phyloP scores from a whole-genome alignment of 2,888 invertebrate species.

The Acholoe squamosa region DNA sequence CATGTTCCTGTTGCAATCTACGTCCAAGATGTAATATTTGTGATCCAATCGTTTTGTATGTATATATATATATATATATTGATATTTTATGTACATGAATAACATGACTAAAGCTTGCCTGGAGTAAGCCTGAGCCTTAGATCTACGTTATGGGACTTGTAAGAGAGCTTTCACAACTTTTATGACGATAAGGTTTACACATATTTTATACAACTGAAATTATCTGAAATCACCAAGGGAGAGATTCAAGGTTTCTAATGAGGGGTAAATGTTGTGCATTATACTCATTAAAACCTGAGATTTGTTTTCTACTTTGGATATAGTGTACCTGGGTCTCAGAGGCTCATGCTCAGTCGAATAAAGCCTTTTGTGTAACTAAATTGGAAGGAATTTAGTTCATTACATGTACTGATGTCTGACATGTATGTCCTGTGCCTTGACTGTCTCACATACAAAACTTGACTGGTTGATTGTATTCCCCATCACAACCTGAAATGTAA shows the following conservation, averaged over 20 bases:
- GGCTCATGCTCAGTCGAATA: neutral
- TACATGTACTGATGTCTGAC: neutral
- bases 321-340: neutral
- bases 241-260: neutral
- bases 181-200: neutral
- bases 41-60: neutral
- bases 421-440: constrained; percentile 1
- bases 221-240: neutral
- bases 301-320: neutral
- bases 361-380: neutral
- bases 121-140: neutral
- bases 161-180: neutral
- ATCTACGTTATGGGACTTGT: neutral
- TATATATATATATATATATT: neutral
- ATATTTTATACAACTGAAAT: neutral
- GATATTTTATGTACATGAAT: neutral
- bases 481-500: too few relatives aligned
- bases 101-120: neutral
- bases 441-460: neutral
- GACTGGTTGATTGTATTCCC: neutral
- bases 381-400: neutral
- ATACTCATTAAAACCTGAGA: neutral
- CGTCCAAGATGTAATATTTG: constrained; percentile 32
- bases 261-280: neutral
- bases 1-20: constrained; percentile 11